Evolutionary conservation across 2,888 invertebrate species (phyloP), one percentile per base, ranked within the genome.

Genomic region (Crioceris asparagi): DNA sequence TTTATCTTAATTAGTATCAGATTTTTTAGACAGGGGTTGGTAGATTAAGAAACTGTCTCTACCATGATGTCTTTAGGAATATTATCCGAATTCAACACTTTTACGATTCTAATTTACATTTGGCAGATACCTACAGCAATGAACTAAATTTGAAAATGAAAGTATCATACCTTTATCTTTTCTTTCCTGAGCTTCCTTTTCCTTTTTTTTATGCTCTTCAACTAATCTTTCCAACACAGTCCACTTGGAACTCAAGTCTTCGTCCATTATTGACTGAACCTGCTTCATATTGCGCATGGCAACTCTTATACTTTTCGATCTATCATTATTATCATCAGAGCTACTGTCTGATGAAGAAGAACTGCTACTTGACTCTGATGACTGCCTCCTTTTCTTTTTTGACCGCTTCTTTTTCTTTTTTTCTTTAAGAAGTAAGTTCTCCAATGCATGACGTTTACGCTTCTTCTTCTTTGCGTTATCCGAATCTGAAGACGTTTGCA

Each of bases 231-330:
- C 70, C 54, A 53, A 58, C 47, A 57, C 63, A 45, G 55, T 62
- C 58, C 62, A 58, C 44, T 61, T 65, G n/a, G 54, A 57, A 3
- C 55, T 64, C 19, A 68, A 56, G 41, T 67, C 64, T 41, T 67
- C 65, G 39, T 66, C 65, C 44, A 68, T 55, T 16, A 68, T 65
- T 17, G 63, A 62, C 44, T 69, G 67, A 0, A 65, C 68, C 31
- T 69, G 42, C 25, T 67, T 65, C 31, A 68, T 62, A 48, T 77
- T 77, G 25, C 76, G 67, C 78, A 79, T 78, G 1, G 75, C 70
- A 1, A 79, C 75, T 4, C 77, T 69, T 49, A 78, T 77, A 30
- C 77, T 77, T 45, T 72, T 68, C 1, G 72, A 70, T 41, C 66
- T 69, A 45, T 74, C 72, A 19, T 56, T 58, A 39, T 51, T 55